These are phyloP conservation scores for Ptyas mucosa DNA, from an alignment of 2,113 vertebrate genomes.

Conservation along the genomic window DNA sequence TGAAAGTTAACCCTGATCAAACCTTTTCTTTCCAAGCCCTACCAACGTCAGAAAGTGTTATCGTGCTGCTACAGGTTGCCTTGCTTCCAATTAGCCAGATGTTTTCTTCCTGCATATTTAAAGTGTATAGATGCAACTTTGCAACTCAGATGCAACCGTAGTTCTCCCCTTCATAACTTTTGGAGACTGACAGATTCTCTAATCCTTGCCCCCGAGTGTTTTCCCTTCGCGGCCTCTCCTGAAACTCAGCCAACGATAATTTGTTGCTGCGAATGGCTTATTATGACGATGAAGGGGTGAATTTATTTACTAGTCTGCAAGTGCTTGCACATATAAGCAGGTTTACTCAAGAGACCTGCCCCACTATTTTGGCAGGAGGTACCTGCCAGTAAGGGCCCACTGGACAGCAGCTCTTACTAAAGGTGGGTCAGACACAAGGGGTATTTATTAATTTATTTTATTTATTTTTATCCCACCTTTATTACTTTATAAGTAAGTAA, in stretches of 20 bases:
- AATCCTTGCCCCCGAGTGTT: background rate
- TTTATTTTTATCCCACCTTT: background rate
- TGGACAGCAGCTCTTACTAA: background rate
- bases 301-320: background rate
- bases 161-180: background rate
- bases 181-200: background rate
- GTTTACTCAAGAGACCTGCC: background rate
- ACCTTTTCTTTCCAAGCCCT: constrained; percentile 33
- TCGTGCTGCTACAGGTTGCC: constrained; percentile 14
- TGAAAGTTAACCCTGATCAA: constrained; percentile 27
- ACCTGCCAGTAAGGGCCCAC: background rate
- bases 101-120: background rate
- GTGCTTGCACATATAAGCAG: background rate
- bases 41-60: constrained; percentile 25
- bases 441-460: background rate
- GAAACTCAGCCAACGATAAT: background rate
- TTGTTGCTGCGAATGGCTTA: constrained; percentile 6
- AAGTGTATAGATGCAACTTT: background rate
- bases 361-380: background rate
- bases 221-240: background rate
- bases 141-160: constrained; percentile 18
- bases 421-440: background rate
- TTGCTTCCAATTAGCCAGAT: constrained; percentile 40
- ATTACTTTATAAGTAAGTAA: background rate
- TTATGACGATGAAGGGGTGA: background rate